These are phyloP conservation scores for Prenolepis imparis DNA, from an alignment of 2,888 invertebrate genomes.

Conservation along the genomic window DNA sequence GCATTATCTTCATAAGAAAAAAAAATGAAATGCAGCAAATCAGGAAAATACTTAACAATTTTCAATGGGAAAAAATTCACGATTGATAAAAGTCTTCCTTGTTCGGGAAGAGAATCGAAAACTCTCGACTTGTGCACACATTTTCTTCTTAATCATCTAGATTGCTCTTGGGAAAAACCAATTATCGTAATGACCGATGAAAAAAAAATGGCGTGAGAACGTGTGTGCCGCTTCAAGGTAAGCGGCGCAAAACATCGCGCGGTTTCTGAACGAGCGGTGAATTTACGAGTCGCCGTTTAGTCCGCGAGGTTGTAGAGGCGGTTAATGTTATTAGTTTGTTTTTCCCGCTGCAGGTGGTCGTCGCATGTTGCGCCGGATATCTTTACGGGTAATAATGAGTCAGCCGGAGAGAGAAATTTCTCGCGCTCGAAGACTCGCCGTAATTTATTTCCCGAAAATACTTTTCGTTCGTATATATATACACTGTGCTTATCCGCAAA, in stretches of 20 bases:
- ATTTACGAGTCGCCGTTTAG: constrained; percentile 25
- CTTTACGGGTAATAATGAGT: constrained; percentile 62
- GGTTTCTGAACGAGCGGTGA: constrained; percentile 23
- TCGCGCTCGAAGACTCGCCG: constrained; percentile 29
- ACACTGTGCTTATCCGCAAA: constrained; percentile 16
- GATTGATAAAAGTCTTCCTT: neutral
- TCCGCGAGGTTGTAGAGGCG: constrained; percentile 8
- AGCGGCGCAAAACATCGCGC: constrained; percentile 29
- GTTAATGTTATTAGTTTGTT: constrained; percentile 34
- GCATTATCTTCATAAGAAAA: neutral
- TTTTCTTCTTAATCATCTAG: neutral
- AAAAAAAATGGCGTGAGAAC: constrained; percentile 5
- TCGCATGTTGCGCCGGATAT: neutral
- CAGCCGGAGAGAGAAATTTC: constrained; percentile 66
- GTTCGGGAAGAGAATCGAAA: neutral
- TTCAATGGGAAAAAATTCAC: neutral
- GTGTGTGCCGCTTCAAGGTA: neutral
- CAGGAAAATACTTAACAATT: neutral
- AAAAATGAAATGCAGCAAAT: neutral
- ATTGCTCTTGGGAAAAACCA: neutral
- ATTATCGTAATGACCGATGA: neutral
- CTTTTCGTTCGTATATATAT: neutral
- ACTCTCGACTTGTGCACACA: neutral
- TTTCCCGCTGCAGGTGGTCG: constrained; percentile 17
- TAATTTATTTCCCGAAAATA: constrained; percentile 59